Evolutionary conservation across 2,797 vertebrate species (phyloP), one percentile per base, ranked within the genome.

Genomic region (Rallus crepitans): DNA sequence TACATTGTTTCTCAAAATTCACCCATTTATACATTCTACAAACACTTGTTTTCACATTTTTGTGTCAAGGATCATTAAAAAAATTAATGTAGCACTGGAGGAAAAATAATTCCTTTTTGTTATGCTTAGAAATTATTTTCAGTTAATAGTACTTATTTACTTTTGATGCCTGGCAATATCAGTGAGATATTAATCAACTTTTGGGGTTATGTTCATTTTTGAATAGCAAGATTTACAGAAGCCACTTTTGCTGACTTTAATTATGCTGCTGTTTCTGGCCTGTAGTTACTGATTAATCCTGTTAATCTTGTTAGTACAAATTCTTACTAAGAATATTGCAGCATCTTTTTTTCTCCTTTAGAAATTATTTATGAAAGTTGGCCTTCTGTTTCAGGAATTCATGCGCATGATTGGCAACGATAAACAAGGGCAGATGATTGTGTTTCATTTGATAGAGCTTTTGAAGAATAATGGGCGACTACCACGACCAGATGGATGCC

Each of bases 371-470:
- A 47, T 81, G 15, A 57, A 19, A n/a, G 20, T 52, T 15, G 14
- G 13, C 23, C 45, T 94, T 91, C 42, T 93, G n/a, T 98, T 97
- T 68, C 94, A 99, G 99, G 99, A 99, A 95, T 99, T 99, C 93
- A 99, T 99, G 99, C 98, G 99, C 57, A 99, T 98, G 98, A 99
- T 99, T 98, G 99, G 99, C 33, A 99, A 98, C 70, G 99, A 99
- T 96, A 99, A 99, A 95, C 99, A 99, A 96, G 99, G 99, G 48
- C 99, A 99, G 98, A 99, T 99, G 99, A 99, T 99, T 61, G 99
- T 99, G 11, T 99, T 99, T 97, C 99, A 99, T 95, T 98, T 99
- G 93, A 99, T 99, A 90, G 99, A 99, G 82, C 98, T 99, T 93
- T 92, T 98, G 86, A 99, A 99, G 95, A 98, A 98, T 39, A 99